phyloP scores from a whole-genome alignment of 1,140 invertebrate species.

The Drosophila setifemur region DNA sequence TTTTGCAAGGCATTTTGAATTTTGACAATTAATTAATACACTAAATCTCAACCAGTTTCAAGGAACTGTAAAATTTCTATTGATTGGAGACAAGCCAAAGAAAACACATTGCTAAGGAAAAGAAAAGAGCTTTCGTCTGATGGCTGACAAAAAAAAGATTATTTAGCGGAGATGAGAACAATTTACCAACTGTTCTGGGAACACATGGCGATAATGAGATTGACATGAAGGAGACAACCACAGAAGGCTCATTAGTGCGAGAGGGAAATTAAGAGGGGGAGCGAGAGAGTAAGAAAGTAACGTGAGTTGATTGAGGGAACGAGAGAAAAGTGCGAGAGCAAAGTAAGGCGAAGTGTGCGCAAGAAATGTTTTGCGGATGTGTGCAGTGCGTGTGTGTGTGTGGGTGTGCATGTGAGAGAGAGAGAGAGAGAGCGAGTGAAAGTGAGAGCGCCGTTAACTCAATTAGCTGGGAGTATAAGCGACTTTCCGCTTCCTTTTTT shows the following conservation, averaged over 20 bases:
- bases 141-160: slow-evolving; percentile 4
- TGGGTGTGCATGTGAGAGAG: slow-evolving; percentile 3
- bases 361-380: slow-evolving; percentile 30
- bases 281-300: slow-evolving; percentile 1
- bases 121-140: not conserved
- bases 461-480: slow-evolving; percentile 31
- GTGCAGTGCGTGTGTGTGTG: not conserved
- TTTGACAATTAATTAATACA: too few relatives aligned
- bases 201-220: slow-evolving; percentile 7
- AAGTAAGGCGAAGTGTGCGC: slow-evolving; percentile 50
- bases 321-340: slow-evolving; percentile 41
- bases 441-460: slow-evolving; percentile 24
- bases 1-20: too few relatives aligned
- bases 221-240: slow-evolving; percentile 18
- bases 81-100: too few relatives aligned
- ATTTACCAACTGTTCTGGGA: not conserved
- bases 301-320: slow-evolving; percentile 21
- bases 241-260: slow-evolving; percentile 36
- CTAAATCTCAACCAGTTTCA: too few relatives aligned
- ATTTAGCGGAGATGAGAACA: slow-evolving; percentile 1
- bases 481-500: slow-evolving; percentile 17
- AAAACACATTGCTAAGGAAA: too few relatives aligned
- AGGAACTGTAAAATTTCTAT: too few relatives aligned
- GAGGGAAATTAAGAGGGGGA: slow-evolving; percentile 13
- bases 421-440: slow-evolving; percentile 18